phyloP scores from a whole-genome alignment of 2,888 invertebrate species.

The Lycia hirtaria region DNA sequence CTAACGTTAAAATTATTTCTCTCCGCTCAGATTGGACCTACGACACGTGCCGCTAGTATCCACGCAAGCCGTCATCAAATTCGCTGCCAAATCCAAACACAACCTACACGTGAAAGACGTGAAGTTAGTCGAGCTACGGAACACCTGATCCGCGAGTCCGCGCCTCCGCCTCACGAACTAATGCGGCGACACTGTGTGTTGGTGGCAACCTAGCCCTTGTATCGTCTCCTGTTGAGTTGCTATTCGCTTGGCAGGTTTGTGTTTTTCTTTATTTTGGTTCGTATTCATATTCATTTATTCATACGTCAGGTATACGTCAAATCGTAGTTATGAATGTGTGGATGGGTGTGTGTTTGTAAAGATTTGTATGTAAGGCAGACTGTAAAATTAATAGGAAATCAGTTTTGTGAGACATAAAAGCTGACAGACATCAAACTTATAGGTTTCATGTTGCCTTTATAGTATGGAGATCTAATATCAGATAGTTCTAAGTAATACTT shows the following conservation, averaged over 20 bases:
- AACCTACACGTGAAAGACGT: slow-evolving; percentile 92
- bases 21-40: slow-evolving; percentile 88
- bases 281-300: too few species aligned
- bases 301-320: too few species aligned
- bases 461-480: too few species aligned
- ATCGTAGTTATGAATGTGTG: slow-evolving; percentile 15
- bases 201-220: slow-evolving; percentile 21
- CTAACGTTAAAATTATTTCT: too few species aligned
- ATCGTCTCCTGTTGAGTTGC: slow-evolving; percentile 1
- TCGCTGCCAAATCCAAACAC: slow-evolving; percentile 92
- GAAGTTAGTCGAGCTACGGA: slow-evolving; percentile 89
- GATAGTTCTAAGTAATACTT: too few species aligned
- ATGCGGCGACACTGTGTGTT: slow-evolving; percentile 24
- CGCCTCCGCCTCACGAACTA: slow-evolving; percentile 15
- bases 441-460: too few species aligned
- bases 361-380: neutral
- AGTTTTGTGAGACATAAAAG: too few species aligned
- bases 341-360: neutral
- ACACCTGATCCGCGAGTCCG: slow-evolving; percentile 69
- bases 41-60: slow-evolving; percentile 93
- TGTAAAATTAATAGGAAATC: too few species aligned
- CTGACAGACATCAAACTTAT: too few species aligned
- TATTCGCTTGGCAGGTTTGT: slow-evolving; percentile 14
- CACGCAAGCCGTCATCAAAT: slow-evolving; percentile 93
- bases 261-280: neutral